Base-by-base conservation (phyloP, 1,140 invertebrate species). In the Meloidogyne hapla region DNA sequence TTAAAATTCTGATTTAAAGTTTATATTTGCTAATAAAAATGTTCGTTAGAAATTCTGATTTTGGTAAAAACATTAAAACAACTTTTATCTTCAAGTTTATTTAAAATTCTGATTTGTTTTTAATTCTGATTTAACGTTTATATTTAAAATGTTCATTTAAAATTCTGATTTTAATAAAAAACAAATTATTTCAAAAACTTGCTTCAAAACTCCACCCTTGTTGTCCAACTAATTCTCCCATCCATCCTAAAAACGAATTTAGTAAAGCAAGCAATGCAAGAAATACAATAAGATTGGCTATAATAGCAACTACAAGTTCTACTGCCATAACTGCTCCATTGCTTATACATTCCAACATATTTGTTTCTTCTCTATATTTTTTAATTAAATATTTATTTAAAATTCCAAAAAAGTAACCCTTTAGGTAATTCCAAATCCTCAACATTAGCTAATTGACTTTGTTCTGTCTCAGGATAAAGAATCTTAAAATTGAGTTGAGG, bases 221-320 rank as follows among this genome's bases (percentile, higher is more conserved):
- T 28, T 79, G 78, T 13, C 92, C 94, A 15, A 96, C 90, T 13
- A 95, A 87, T 0, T 85, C 87, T 1, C 93, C 93, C 66, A 92
- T 88, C 92, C 94, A 98, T 8, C 89, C 90, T 0, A 96, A 87
- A 4, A 94, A 77, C 3, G 90, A 91, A 87, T 97, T 94, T 0
- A 94, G 77, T 84, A 96, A 94, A 0, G 92, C 90, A 1, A 97
- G 88, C 77, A 94, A 91, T 0, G 94, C 91, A 0, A 98, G 90
- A 85, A 96, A 96, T 0, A 94, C 94, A 12, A 98, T 92, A 1
- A 98, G 89, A 85, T 95, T 96, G 3, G 94, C 94, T 18, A 93
- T 91, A 76, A 98, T 95, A 72, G 93, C 93, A 2, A 93, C 89
- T 2, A 97, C 91, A 5, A 98, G 88, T n/a, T 91, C 90, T 18